These are phyloP conservation scores for Eulithis prunata DNA, from an alignment of 2,888 invertebrate genomes.

Conservation along the genomic window DNA sequence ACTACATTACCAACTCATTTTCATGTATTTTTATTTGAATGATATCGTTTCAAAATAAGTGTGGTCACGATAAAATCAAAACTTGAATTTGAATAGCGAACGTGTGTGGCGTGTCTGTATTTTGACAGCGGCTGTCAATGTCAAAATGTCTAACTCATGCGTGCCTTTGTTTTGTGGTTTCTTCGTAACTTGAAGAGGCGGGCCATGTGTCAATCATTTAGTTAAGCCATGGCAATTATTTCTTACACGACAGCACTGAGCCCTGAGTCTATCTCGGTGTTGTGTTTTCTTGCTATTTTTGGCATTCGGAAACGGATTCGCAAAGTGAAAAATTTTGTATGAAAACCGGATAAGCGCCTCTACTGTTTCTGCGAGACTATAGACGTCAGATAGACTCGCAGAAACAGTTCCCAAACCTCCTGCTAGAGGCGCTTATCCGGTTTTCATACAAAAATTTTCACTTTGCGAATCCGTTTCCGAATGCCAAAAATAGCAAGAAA, in stretches of 20 bases:
- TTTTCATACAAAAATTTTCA: no score
- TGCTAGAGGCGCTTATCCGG: no score
- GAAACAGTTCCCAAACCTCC: no score
- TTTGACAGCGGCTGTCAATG: slow-evolving; percentile 47
- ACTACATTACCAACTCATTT: slow-evolving; percentile 13
- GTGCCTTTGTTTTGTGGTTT: slow-evolving; percentile 40
- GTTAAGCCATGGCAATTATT: slow-evolving; percentile 22
- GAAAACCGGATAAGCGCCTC: no score
- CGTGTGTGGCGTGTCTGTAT: slow-evolving; percentile 42
- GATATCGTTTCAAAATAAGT: slow-evolving; percentile 31
- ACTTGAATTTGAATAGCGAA: slow-evolving; percentile 41
- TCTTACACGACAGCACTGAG: neutral
- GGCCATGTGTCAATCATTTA: slow-evolving; percentile 26
- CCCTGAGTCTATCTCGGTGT: no score
- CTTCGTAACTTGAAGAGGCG: slow-evolving; percentile 30
- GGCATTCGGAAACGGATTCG: no score
- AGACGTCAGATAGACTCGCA: no score
- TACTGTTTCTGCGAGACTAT: no score
- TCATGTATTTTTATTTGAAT: slow-evolving; percentile 21
- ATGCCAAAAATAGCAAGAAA: no score
- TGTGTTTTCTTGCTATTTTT: no score
- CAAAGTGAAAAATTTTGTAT: no score
- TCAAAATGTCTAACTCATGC: slow-evolving; percentile 39
- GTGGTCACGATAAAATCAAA: slow-evolving; percentile 36
- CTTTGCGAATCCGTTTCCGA: no score